Base-by-base conservation (phyloP, 2,113 vertebrate species). In the Struthidea cinerea region DNA sequence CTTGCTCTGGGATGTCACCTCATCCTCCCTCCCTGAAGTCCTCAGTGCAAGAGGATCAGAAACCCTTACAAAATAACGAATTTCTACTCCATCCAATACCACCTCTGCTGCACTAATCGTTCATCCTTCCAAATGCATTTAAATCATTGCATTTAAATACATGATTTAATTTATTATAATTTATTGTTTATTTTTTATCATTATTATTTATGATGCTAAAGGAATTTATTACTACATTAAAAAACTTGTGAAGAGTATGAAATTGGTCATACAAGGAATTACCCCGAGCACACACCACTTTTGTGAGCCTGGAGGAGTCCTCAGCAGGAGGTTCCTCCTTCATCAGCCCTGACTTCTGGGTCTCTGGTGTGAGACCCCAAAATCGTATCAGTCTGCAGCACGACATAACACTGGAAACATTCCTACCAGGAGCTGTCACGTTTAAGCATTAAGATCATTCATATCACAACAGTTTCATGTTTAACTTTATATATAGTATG, bases 401-500 rank as follows among this genome's bases (percentile, higher is more conserved):
- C 0, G 2, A 37, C 46, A 32, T 35, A 26, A 23, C 4, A 3
- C 0, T 63, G 37, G 55, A 75, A 80, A 39, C 2, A 1, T 32
- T 49, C 24, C 61, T 44, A 65, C 39, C 33, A 75, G 53, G 15
- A 73, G 12, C n/a, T 63, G 35, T 19, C 9, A 1, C 17, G 24
- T 24, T 57, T 46, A 64, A 59, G 30, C 27, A 39, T 23, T 35
- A 50, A 55, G 49, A 42, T 30, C 0, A 30, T 21, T 50, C 53
- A 53, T 50, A 63, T 27, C 26, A 22, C 0, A 3, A 35, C 2
- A 68, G 39, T 37, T 80, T 55, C 8, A 7, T 11, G 22, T 39
- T 91, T 37, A 44, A 28, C 11, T 61, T 22, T 6, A 14, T 28
- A 13, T 9, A 13, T 2, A 27, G 37, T 3, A 4, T 4, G 6